These are phyloP conservation scores for Caenorhabditis inopinata DNA, from an alignment of 1,140 invertebrate genomes.

Conservation along the genomic window DNA sequence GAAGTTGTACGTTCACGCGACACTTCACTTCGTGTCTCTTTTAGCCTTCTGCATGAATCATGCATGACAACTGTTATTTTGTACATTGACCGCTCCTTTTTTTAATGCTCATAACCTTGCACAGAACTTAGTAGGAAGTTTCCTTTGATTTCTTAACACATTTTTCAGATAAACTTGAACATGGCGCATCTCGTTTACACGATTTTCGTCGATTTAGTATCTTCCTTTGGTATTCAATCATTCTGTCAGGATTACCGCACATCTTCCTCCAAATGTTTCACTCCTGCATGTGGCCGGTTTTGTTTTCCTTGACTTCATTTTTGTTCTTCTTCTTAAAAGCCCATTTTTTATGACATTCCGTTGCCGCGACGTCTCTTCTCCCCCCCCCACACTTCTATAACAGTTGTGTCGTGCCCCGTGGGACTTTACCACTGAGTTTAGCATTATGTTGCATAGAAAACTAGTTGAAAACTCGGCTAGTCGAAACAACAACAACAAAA, in stretches of 20 bases:
- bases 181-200: too few relatives aligned
- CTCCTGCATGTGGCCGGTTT: background rate
- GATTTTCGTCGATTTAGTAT: background rate
- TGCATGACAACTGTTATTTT: slow-evolving; percentile 18
- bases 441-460: background rate
- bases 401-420: slow-evolving; percentile 22
- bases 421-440: background rate
- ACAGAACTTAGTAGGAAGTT: background rate
- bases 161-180: too few relatives aligned
- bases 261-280: background rate
- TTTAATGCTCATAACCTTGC: background rate
- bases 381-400: slow-evolving; percentile 6
- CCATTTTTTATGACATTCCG: slow-evolving; percentile 31
- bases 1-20: slow-evolving; percentile 16
- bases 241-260: slow-evolving; percentile 33
- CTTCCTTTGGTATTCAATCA: slow-evolving; percentile 8
- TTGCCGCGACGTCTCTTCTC: slow-evolving; percentile 6
- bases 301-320: background rate
- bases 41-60: background rate
- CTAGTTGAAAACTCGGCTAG: background rate
- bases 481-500: slow-evolving; percentile 27
- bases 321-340: background rate
- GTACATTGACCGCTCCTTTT: slow-evolving; percentile 7
- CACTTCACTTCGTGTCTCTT: background rate
- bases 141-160: too few relatives aligned